Base-by-base conservation (phyloP, 1,140 invertebrate species). In the Coenobita brevimanus region DNA sequence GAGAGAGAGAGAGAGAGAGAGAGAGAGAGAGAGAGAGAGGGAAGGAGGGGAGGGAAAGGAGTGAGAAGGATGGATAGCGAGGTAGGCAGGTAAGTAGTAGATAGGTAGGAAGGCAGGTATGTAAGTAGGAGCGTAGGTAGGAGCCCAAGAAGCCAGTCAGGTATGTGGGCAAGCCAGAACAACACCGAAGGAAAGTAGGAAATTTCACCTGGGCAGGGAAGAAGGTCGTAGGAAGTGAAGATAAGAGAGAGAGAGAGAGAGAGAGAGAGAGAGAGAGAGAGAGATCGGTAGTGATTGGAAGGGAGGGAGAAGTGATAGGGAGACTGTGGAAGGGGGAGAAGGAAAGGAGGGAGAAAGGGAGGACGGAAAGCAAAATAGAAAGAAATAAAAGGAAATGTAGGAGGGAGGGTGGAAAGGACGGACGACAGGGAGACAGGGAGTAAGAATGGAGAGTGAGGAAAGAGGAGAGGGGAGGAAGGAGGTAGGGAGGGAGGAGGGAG, bases 281-380 rank as follows among this genome's bases (percentile, higher is more conserved):
- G 78, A 57, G 1, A 62, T 46, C 21, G 62, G 43, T n/a, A 13
- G 1, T 1, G 60, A 64, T 2, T n/a, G 60, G 27, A 2, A 69
- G 64, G 27, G 46, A 50, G 46, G 17, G 64, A 69, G 64, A 38
- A 41, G 60, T 43, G 80, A 43, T 24, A 50, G 30, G 30, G 67
- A 71, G 46, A 50, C 46, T 30, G 76, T 15, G 76, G 62, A 57
- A 80, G 81, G 33, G 67, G 27, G 81, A 73, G 81, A 67, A 21
- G n/a, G 46, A 69, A 46, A 30, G 4, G 10, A 3, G n/a, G 30
- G 33, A 43, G 24, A 43, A 33, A 67, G 15, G 43, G 3, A 30
- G 4, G 36, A 38, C 1, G 13, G 71, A 46, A 62, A 82, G n/a
- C n/a, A 43, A 50, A 24, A 36, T 67, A 82, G 50, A 69, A 24